These are phyloP conservation scores for Cyprinodon diabolis DNA, from an alignment of 2,797 vertebrate genomes.

Conservation along the genomic window DNA sequence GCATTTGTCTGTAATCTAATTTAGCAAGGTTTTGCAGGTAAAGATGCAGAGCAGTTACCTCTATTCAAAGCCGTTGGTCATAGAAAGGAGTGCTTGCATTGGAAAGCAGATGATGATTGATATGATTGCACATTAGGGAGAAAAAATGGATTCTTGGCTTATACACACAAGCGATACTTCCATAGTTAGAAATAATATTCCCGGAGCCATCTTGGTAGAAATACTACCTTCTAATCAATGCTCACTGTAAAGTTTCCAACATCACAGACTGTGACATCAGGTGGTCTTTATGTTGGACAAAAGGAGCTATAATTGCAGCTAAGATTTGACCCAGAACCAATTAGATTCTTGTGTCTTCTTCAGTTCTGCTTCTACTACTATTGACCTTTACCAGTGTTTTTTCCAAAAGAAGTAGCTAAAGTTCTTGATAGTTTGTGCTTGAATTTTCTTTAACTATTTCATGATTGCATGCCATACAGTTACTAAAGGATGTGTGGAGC, in stretches of 20 bases:
- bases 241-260: conserved; percentile 27
- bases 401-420: conserved; percentile 29
- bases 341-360: conserved; percentile 44
- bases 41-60: background rate
- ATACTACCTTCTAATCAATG: conserved; percentile 8
- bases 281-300: conserved; percentile 56
- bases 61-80: background rate
- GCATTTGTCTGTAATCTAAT: too few species aligned
- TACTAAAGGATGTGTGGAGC: conserved; percentile 44
- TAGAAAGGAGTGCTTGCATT: background rate
- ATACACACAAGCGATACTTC: background rate
- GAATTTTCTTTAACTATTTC: conserved; percentile 38
- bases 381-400: conserved; percentile 23
- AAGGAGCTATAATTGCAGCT: conserved; percentile 50
- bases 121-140: background rate
- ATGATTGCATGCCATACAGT: conserved; percentile 53
- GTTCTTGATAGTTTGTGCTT: conserved; percentile 53
- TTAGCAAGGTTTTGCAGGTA: background rate
- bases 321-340: conserved; percentile 56
- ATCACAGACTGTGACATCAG: conserved; percentile 32
- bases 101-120: background rate
- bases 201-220: background rate
- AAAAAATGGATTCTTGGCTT: background rate
- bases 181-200: conserved; percentile 7
- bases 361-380: conserved; percentile 21